Evolutionary conservation across 2,797 vertebrate species (phyloP), one percentile per base, ranked within the genome.

Genomic region (Naso thynnoides): DNA sequence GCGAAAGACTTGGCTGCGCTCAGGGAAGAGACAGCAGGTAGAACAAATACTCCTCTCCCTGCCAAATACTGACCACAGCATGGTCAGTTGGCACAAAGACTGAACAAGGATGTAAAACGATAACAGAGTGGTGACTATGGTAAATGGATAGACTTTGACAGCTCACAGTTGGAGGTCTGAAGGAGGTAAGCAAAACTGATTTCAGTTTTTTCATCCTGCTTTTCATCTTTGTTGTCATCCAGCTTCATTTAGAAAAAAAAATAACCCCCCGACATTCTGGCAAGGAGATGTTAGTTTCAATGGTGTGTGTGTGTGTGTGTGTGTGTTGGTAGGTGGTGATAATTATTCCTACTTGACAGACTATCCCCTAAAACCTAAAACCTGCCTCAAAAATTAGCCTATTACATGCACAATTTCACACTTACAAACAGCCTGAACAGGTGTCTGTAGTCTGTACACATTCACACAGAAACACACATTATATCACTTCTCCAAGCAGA

Each of bases 381-480:
- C 23, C 36, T 39, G 68, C 1, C 60, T 78, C 38, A 2, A 68
- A 71, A 76, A 83, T 80, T n/a, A 55, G 63, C 24, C 64, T 38
- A 76, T 89, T 88, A 86, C 81, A 88, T 24, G 58, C 76, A 78
- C 75, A 78, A 76, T 83, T 87, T 83, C 71, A 86, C 78, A 69
- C 58, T 36, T 29, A 8, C 59, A 63, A 50, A 81, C 61, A 76
- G 54, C 39, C 24, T 57, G 54, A 75, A 69, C 63, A 81, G 73
- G 50, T 36, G 63, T 50, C 59, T 60, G 54, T 48, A 47, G 48
- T n/a, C 41, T 1, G 33, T 10, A 36, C 8, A 10, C 33, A 33
- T 7, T 1, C 31, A 6, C 31, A 6, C 31, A 33, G 29, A 60
- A 42, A 47, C 53, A 27, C 41, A 55, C 54, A 66, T 31, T 6